A percentile compares a stretch with the other conserved stretches of the same genome.
Conservation (phyloP, 1,140 invertebrate species). For the Conus betulinus region DNA sequence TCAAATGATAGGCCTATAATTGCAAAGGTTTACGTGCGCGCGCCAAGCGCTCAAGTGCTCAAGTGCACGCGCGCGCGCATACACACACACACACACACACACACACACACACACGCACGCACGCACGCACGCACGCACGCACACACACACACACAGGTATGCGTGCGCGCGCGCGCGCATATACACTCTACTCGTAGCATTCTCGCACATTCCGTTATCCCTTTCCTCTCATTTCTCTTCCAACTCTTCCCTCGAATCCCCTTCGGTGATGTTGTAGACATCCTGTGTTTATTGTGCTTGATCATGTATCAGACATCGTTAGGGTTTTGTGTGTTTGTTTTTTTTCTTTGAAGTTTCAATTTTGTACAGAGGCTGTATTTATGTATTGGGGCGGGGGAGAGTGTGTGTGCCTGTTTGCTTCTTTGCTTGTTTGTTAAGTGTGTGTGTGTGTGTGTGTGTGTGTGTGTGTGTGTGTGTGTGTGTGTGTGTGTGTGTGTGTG, state of each 20-base stretch:
- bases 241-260: no score
- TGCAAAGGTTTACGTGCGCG: no score
- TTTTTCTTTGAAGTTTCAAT: not conserved
- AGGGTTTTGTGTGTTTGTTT: not conserved
- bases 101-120: no score
- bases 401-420: not conserved
- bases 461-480: not conserved
- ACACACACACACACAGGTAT: not conserved
- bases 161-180: not conserved
- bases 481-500: slow-evolving; percentile 86
- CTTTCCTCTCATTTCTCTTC: no score
- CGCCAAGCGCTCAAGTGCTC: no score
- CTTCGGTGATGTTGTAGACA: no score
- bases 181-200: not conserved
- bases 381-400: not conserved
- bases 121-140: not conserved
- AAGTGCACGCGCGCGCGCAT: no score
- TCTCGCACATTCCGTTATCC: no score
- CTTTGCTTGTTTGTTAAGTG: not conserved
- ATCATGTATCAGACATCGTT: not conserved
- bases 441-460: not conserved
- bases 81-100: not conserved
- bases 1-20: no score
- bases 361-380: not conserved
- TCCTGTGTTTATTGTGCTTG: no score